phyloP scores from a whole-genome alignment of 2,113 vertebrate genomes.

The Peucedramus taeniatus region DNA sequence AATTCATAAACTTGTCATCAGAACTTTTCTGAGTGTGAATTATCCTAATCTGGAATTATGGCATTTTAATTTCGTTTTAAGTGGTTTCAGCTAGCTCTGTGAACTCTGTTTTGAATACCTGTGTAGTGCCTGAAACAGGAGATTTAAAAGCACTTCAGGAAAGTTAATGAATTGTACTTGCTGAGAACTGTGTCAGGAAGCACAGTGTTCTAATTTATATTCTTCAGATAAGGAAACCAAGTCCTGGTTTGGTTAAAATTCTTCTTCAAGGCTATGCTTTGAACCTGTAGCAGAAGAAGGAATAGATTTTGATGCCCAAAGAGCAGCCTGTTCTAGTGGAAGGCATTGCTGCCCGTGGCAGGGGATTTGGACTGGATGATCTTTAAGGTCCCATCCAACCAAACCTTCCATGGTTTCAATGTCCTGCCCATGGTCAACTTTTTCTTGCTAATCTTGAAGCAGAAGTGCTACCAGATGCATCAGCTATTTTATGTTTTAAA shows the following conservation, averaged over 20 bases:
- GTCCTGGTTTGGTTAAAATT: neutral
- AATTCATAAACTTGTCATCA: neutral
- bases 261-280: neutral
- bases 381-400: neutral
- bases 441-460: neutral
- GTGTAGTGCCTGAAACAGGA: constrained; percentile 20
- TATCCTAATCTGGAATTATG: constrained; percentile 20
- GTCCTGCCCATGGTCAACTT: neutral
- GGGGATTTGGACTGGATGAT: neutral
- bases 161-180: constrained; percentile 26
- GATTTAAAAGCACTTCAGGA: constrained; percentile 43
- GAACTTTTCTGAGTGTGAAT: neutral
- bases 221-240: neutral
- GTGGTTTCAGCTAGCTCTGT: constrained; percentile 20
- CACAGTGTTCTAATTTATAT: neutral
- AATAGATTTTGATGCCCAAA: neutral
- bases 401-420: neutral
- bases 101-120: constrained; percentile 26
- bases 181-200: constrained; percentile 14
- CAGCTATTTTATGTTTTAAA: neutral
- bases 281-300: neutral
- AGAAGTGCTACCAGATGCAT: neutral
- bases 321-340: neutral
- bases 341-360: rapidly evolving
- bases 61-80: constrained; percentile 33